Evolutionary conservation across 2,113 vertebrate genomes (phyloP).

Genomic region (Protomyctophum bolini): DNA sequence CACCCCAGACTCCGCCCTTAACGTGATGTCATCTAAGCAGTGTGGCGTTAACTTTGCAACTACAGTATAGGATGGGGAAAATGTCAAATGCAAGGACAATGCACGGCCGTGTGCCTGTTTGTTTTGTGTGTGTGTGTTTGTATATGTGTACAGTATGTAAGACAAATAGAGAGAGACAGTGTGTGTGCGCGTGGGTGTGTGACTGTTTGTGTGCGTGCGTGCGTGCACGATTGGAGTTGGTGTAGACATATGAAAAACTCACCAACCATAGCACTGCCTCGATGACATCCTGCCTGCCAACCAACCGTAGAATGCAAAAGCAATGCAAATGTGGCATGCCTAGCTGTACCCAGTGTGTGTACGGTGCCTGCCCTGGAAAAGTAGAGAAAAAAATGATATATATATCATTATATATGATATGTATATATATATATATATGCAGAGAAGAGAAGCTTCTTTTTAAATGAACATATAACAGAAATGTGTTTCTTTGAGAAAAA

Average conservation of each 20-base stretch:
- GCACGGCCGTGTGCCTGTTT: conserved; percentile 3
- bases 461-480: conserved; percentile 82
- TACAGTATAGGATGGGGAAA: conserved; percentile 3
- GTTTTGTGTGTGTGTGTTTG: background rate
- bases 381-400: conserved; percentile 44
- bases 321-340: conserved; percentile 91
- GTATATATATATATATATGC: conserved; percentile 45
- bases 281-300: conserved; percentile 84
- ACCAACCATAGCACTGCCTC: conserved; percentile 73
- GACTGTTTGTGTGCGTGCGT: conserved; percentile 11
- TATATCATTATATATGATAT: conserved; percentile 16
- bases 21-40: conserved; percentile 80
- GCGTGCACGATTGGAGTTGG: conserved; percentile 19
- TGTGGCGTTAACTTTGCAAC: conserved; percentile 52
- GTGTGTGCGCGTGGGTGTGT: background rate
- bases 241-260: conserved; percentile 35
- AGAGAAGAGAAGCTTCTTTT: conserved; percentile 81
- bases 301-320: conserved; percentile 90
- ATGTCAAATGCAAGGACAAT: conserved; percentile 14
- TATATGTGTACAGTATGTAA: background rate
- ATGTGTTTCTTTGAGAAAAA: conserved; percentile 69
- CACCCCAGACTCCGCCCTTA: conserved; percentile 53
- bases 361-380: conserved; percentile 84
- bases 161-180: background rate
- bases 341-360: conserved; percentile 87